phyloP scores from a whole-genome alignment of 2,797 vertebrate species.

The Leucoraja ocellata region DNA sequence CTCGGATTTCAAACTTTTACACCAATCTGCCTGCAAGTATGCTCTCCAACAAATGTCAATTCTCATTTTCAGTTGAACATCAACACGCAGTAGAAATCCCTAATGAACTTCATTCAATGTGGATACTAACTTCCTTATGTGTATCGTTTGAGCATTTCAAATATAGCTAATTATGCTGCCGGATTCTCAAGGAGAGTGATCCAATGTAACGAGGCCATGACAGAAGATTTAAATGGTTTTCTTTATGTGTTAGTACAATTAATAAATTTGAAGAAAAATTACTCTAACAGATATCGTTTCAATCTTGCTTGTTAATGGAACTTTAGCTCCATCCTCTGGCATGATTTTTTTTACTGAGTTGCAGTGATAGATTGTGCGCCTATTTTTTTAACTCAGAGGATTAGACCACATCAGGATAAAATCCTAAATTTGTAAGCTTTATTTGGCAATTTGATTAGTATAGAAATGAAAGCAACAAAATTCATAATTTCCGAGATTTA shows the following conservation, averaged over 20 bases:
- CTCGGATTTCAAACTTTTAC: background rate
- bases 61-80: background rate
- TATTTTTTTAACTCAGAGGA: background rate
- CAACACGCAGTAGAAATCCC: background rate
- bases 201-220: background rate
- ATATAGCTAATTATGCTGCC: background rate
- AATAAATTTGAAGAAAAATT: background rate
- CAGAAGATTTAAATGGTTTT: background rate
- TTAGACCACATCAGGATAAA: background rate
- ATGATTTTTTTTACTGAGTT: background rate
- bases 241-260: background rate
- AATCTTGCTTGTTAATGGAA: constrained; percentile 13
- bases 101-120: background rate
- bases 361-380: background rate
- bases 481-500: background rate
- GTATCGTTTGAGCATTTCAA: background rate
- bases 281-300: background rate
- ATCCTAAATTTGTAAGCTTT: background rate
- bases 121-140: background rate
- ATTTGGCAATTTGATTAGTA: background rate
- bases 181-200: background rate
- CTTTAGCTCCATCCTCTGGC: constrained; percentile 37
- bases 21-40: background rate
- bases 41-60: background rate
- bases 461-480: background rate